These are phyloP conservation scores for Heliconius eleuchia DNA, from an alignment of 1,140 invertebrate species.

Conservation along the genomic window DNA sequence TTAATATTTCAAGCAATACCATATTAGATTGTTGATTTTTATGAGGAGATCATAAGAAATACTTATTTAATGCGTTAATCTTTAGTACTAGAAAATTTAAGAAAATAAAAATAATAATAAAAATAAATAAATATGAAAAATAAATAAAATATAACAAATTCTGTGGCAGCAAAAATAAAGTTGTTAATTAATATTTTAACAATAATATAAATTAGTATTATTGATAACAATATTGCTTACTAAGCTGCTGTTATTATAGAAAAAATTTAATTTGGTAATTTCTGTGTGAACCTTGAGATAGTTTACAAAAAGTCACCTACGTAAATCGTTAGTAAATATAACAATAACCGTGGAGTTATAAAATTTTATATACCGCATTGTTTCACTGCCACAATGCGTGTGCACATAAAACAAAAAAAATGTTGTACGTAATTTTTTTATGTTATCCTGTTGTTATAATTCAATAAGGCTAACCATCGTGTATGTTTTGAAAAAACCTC, in stretches of 20 bases:
- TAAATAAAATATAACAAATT: no score
- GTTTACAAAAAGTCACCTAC: background rate
- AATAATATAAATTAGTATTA: no score
- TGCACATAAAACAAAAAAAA: background rate
- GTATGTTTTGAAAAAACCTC: background rate
- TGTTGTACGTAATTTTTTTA: background rate
- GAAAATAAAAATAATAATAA: no score
- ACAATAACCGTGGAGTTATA: constrained; percentile 34
- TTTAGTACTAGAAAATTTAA: no score
- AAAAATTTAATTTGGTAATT: background rate
- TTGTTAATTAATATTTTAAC: no score
- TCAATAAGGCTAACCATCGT: background rate
- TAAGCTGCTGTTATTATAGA: background rate
- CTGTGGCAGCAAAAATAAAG: no score
- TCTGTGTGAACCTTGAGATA: background rate
- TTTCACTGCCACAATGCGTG: constrained; percentile 5
- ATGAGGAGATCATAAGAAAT: no score
- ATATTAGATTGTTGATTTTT: no score
- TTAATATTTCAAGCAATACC: no score
- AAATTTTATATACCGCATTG: constrained; percentile 36
- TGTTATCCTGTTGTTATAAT: background rate
- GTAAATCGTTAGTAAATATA: constrained; percentile 21
- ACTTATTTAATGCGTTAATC: no score
- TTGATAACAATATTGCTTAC: no score
- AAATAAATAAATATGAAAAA: no score